Evolutionary conservation across 1,140 invertebrate genomes (phyloP), one percentile per base, ranked within the genome.

Genomic region (Scaptomyza graminum): DNA sequence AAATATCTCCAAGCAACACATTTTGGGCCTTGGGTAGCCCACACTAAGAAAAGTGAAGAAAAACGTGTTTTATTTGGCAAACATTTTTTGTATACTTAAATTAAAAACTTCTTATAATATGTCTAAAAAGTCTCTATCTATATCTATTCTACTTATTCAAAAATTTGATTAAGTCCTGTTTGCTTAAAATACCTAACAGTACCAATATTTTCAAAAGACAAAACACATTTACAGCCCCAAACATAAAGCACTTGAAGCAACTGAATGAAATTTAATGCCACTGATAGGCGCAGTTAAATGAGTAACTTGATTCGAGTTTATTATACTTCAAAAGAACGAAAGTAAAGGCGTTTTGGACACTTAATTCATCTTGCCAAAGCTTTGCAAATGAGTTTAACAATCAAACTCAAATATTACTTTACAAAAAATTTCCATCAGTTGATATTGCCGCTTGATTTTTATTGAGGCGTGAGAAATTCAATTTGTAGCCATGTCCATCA

Each of bases 401-500:
- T 43, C 18, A 31, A 31, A 44, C 46, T 44, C 16, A 59, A 71
- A 34, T 59, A 39, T 71, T 71, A 46, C 31, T 8, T 3, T 0
- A 34, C 1, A 34, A 34, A 9, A 52, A 71, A 71, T 59, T 57
- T 47, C 13, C 34, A 31, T 15, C 46, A 57, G 28, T 62, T 52
- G 41, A 31, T 43, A 47, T 6, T 31, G 51, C 34, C 52, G 39
- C 28, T 47, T 55, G 55, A 60, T 51, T 56, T 68, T 46, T 54
- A 16, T 41, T 28, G 28, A 18, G 22, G 47, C 80, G 83, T 76
- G 83, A 83, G 83, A 87, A 87, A 88, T 87, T 87, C 82, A 88
- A 87, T 87, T 87, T 87, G 63, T 65, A 56, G 67, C 73, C 71
- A 65, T 85, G 82, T 88, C 83, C 83, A 82, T 84, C 81, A 84